Evolutionary conservation across 2,113 vertebrate species (phyloP).

Genomic region (Rhinolophus sinicus): DNA sequence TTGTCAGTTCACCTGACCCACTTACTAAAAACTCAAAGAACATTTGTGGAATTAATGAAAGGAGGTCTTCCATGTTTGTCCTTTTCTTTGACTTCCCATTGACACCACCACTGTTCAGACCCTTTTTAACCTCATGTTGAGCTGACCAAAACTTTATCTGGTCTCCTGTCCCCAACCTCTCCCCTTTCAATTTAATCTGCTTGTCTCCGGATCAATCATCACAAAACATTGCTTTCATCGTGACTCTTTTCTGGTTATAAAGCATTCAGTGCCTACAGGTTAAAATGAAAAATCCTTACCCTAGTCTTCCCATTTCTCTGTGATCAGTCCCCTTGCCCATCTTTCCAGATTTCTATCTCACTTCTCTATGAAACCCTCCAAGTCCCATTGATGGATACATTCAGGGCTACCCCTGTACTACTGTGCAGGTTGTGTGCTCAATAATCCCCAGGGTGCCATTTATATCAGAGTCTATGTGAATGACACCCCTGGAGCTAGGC

Average conservation of each 20-base stretch:
- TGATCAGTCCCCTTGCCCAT: background rate
- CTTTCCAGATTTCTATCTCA: background rate
- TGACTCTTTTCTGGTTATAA: background rate
- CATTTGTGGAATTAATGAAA: background rate
- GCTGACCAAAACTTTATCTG: conserved; percentile 9
- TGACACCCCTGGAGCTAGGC: background rate
- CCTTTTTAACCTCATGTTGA: background rate
- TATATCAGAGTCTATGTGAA: background rate
- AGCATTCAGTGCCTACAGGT: background rate
- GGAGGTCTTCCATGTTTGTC: background rate
- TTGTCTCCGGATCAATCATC: background rate
- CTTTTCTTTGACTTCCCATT: background rate
- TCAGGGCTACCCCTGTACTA: background rate
- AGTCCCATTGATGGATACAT: background rate
- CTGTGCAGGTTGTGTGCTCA: background rate
- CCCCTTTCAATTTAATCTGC: background rate
- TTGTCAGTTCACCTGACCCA: background rate
- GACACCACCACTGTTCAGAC: background rate
- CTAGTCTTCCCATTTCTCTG: background rate
- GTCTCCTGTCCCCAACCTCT: background rate
- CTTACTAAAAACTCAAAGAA: background rate
- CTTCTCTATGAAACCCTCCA: background rate
- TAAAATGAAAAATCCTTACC: background rate
- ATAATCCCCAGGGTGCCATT: background rate
- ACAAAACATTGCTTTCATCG: background rate